These are phyloP conservation scores for Gisinianus flammeolus DNA, from an alignment of 2,888 invertebrate species.

Conservation along the genomic window DNA sequence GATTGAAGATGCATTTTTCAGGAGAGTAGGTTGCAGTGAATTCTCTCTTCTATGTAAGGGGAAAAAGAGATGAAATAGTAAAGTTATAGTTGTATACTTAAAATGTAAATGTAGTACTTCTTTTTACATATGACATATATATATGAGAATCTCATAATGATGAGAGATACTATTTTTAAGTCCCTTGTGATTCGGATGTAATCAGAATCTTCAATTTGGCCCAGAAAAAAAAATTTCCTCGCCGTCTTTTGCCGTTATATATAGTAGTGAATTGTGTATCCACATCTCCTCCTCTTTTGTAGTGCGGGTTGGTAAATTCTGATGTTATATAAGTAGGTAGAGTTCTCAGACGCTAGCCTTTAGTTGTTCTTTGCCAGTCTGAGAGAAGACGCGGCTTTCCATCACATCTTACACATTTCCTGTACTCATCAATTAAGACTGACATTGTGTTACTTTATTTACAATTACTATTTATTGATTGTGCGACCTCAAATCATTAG, in stretches of 20 bases:
- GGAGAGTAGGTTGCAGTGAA: not conserved
- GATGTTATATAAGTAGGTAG: slow-evolving; percentile 44
- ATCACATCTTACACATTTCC: not conserved
- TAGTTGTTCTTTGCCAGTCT: slow-evolving; percentile 34
- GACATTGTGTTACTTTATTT: not conserved
- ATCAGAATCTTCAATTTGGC: too few relatives aligned
- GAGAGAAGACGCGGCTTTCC: slow-evolving; percentile 10
- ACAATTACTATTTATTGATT: not conserved
- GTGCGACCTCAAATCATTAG: not conserved
- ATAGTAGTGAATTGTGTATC: not conserved
- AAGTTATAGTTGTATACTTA: too few relatives aligned
- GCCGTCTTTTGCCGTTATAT: not conserved
- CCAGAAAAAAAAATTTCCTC: slow-evolving; percentile 40
- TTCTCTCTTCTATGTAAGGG: not conserved
- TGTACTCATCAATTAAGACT: not conserved
- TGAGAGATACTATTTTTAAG: too few relatives aligned
- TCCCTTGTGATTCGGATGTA: too few relatives aligned
- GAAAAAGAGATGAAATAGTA: not conserved
- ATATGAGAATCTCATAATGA: too few relatives aligned
- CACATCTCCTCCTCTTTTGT: not conserved
- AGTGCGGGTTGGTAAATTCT: slow-evolving; percentile 7
- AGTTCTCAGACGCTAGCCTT: slow-evolving; percentile 19
- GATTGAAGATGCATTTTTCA: not conserved
- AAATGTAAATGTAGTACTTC: too few relatives aligned
- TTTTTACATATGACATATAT: too few relatives aligned